Evolutionary conservation across 2,797 vertebrate genomes (phyloP).

Genomic region (Glossophaga mutica): DNA sequence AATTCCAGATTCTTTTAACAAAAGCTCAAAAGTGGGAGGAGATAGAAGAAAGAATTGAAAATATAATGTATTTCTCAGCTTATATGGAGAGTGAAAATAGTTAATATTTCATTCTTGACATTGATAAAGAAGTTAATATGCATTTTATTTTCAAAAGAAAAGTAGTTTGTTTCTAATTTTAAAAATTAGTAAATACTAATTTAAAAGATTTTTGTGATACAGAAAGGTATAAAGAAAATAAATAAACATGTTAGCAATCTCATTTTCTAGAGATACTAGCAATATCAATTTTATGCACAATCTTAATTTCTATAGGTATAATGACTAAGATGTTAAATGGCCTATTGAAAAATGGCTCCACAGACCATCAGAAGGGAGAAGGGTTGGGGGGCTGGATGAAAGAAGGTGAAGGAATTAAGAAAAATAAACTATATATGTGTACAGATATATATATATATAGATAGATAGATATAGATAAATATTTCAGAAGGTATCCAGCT

Average conservation of each 20-base stretch:
- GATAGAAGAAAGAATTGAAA: background rate
- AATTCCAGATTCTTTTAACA: background rate
- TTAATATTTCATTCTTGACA: background rate
- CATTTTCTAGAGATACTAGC: background rate
- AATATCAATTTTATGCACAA: background rate
- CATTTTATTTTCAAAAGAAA: background rate
- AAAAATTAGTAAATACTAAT: background rate
- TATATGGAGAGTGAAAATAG: background rate
- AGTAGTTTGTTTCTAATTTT: background rate
- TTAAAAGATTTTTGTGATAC: background rate
- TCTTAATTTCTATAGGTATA: background rate
- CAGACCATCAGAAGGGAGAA: background rate
- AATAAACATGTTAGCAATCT: background rate
- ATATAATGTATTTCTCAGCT: background rate
- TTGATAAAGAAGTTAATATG: background rate
- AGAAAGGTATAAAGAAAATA: background rate
- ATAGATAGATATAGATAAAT: background rate
- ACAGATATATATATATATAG: too few species aligned
- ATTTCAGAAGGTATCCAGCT: background rate
- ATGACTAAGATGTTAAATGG: background rate
- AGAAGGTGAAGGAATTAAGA: background rate
- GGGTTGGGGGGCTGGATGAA: background rate
- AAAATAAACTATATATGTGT: too few species aligned
- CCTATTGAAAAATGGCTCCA: background rate
- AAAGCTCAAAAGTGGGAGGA: constrained; percentile 5